Conservation (phyloP, 2,113 vertebrate species). For the Mormoops blainvillei region DNA sequence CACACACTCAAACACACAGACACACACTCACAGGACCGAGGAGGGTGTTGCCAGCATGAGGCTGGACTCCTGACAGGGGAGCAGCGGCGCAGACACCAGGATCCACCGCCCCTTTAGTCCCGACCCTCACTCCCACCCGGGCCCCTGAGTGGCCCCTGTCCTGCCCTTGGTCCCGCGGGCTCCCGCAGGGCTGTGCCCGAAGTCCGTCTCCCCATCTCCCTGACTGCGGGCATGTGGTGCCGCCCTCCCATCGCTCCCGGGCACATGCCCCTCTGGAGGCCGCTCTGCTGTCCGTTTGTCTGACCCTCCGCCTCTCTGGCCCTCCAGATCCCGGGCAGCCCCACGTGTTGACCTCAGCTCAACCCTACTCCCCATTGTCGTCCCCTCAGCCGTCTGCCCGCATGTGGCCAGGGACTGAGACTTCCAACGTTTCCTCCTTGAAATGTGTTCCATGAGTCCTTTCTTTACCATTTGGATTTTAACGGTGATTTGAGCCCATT, state of each 20-base stretch:
- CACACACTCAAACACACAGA: too few relatives aligned
- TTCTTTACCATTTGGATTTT: not conserved
- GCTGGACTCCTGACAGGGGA: not conserved
- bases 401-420: accelerated
- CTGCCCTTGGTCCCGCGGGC: accelerated
- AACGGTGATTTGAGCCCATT: not conserved
- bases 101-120: accelerated
- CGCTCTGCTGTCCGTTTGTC: accelerated
- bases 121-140: accelerated
- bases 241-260: not conserved
- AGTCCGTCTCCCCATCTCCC: too few relatives aligned
- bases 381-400: accelerated
- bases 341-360: accelerated
- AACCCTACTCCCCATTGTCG: accelerated
- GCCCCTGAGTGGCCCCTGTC: too few relatives aligned
- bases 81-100: accelerated
- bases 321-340: not conserved
- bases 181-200: accelerated
- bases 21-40: not conserved
- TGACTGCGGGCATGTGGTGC: accelerated
- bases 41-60: accelerated
- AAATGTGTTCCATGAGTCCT: not conserved
- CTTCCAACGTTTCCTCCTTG: not conserved
- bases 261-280: accelerated
- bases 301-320: too few relatives aligned